Percentiles rank a stretch among this genome's conserved stretches.
These are phyloP conservation scores for Automeris io DNA, from an alignment of 2,888 invertebrate species.

Conservation along the genomic window DNA sequence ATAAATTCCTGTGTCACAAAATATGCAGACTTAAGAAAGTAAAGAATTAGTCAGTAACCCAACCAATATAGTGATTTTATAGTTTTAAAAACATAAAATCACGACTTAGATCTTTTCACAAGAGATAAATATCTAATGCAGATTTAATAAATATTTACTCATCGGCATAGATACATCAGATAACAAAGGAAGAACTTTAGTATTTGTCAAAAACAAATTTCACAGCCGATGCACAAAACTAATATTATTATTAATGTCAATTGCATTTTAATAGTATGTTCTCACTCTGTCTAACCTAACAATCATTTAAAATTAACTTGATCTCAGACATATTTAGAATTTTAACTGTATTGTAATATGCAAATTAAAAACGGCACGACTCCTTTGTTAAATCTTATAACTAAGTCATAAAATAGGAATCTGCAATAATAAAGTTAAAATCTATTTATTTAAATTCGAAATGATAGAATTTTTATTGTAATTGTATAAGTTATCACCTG, in stretches of 20 bases:
- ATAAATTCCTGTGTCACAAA: too few species aligned
- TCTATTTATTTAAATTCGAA: constrained; percentile 8
- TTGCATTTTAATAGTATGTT: constrained; percentile 28
- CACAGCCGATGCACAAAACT: constrained; percentile 33
- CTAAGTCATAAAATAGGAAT: constrained; percentile 71
- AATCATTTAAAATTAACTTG: constrained; percentile 20
- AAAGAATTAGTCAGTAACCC: too few species aligned
- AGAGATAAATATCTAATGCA: constrained; percentile 15
- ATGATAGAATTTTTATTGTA: constrained; percentile 1
- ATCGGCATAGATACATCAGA: constrained; percentile 16
- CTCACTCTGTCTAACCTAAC: constrained; percentile 40
- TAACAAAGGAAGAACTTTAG: constrained; percentile 13
- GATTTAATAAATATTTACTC: constrained; percentile 14
- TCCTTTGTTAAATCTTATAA: constrained; percentile 57
- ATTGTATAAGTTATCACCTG: not conserved
- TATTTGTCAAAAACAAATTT: constrained; percentile 24
- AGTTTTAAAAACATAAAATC: constrained; percentile 1
- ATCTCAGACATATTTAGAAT: constrained; percentile 32
- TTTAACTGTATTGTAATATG: constrained; percentile 19
- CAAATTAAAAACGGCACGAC: constrained; percentile 14
- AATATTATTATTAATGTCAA: constrained; percentile 18
- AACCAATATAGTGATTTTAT: too few species aligned
- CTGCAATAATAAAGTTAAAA: constrained; percentile 55
- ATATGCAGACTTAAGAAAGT: too few species aligned
- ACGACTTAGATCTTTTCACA: constrained; percentile 21